Evolutionary conservation across 2,888 invertebrate genomes (phyloP), one percentile per base, ranked within the genome.

Genomic region (Plebejus argus): DNA sequence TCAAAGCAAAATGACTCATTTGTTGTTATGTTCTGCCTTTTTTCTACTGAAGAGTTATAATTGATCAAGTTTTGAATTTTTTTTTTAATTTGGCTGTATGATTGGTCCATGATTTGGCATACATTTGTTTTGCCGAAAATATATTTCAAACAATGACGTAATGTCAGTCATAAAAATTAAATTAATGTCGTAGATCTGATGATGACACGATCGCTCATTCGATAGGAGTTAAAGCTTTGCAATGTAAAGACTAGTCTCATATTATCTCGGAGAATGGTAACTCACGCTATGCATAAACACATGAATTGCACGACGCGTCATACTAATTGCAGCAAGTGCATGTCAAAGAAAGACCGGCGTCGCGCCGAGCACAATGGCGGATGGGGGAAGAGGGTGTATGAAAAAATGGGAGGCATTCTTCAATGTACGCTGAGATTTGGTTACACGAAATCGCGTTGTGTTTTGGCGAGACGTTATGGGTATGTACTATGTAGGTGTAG

Each of bases 281-380:
- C 81, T 79, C 80, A 76, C 79, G 80, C 79, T 77, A 81, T 81
- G 80, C 82, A 82, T 82, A 74, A 74, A 82, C 82, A 81, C 82
- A 83, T 81, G 82, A 79, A 81, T 81, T 80, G 82, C 80, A 78
- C 84, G 87, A 83, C 86, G 88, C 91, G 89, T 89, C 90, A 88
- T 91, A 90, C 91, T 93, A 94, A 94, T 94, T 94, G 93, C 93
- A 87, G 83, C 85, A 90, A 93, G 93, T 93, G 92, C 90, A 90
- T 92, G 92, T 92, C 92, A 93, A 93, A 93, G 91, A 89, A 90
- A 85, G 86, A 92, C 92, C 93, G 93, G 93, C 93, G 93, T 89
- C 93, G 91, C 87, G 88, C 88, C 92, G 91, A 88, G 90, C 90
- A 92, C 92, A 93, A 94, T 93, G 88, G 91, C 87, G 90, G 90